A percentile compares a stretch with the other conserved stretches of the same genome.
These are phyloP conservation scores for Ditula angustiorana DNA, from an alignment of 2,888 invertebrate species.

Conservation along the genomic window DNA sequence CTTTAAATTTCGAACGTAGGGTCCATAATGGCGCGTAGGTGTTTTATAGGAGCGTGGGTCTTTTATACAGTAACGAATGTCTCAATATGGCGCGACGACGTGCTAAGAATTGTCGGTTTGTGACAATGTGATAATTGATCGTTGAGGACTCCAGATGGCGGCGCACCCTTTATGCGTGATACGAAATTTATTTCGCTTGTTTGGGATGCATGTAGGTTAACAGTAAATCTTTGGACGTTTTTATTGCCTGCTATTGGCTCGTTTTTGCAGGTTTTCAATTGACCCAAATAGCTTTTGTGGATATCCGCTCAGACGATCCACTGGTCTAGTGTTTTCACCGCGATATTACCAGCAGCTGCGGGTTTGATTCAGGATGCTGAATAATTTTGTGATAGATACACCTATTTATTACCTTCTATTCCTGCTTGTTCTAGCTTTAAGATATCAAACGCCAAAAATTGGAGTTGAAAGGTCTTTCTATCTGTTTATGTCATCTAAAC, in stretches of 20 bases:
- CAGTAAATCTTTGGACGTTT: constrained; percentile 68
- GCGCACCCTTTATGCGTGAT: constrained; percentile 69
- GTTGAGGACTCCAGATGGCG: constrained; percentile 73
- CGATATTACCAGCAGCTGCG: neutral
- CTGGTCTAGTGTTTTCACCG: neutral
- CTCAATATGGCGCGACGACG: constrained; percentile 70
- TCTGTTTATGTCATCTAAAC: too few species aligned
- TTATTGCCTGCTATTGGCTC: constrained; percentile 48
- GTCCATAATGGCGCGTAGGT: constrained; percentile 49
- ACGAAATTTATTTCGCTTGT: constrained; percentile 67
- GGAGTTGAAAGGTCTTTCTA: too few species aligned
- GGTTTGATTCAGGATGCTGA: too few species aligned
- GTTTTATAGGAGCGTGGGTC: constrained; percentile 54
- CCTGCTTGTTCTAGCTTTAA: too few species aligned
- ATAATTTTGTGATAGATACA: too few species aligned
- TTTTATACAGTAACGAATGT: constrained; percentile 52
- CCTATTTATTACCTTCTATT: too few species aligned
- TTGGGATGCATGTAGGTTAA: constrained; percentile 63
- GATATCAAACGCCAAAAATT: too few species aligned
- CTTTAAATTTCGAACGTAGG: constrained; percentile 55
- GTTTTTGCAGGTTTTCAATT: constrained; percentile 45
- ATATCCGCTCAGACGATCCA: neutral
- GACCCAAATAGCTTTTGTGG: constrained; percentile 36
- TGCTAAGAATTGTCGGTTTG: constrained; percentile 66
- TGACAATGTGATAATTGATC: constrained; percentile 82